These are phyloP conservation scores for Pagetopsis macropterus DNA, from an alignment of 2,797 vertebrate species.

Conservation along the genomic window DNA sequence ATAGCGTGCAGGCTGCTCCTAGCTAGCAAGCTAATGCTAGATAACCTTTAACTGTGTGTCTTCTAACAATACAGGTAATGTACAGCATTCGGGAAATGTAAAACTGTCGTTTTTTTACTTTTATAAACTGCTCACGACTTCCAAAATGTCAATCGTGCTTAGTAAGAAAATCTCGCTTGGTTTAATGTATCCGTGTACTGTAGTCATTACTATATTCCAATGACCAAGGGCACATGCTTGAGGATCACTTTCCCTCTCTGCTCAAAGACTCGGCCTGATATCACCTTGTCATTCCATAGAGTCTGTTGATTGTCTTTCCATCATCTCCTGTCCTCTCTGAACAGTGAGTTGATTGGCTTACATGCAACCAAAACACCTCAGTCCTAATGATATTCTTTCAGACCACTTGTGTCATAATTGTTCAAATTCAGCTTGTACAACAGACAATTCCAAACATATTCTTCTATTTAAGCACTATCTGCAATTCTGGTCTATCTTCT, in stretches of 20 bases:
- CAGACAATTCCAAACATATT: background rate
- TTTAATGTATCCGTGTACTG: background rate
- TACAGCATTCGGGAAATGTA: background rate
- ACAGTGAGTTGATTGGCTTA: background rate
- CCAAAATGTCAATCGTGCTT: background rate
- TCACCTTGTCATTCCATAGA: background rate
- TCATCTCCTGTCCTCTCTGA: background rate
- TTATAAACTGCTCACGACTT: background rate
- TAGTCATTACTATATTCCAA: background rate
- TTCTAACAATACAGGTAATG: background rate
- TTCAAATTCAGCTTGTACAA: background rate
- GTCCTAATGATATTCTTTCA: background rate
- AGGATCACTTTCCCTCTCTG: background rate
- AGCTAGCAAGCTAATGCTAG: constrained; percentile 12
- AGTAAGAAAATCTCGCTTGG: background rate
- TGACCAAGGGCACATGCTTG: background rate
- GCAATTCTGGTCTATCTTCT: background rate
- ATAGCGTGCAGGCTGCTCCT: constrained; percentile 8
- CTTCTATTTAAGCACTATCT: background rate
- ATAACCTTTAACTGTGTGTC: background rate
- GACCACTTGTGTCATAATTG: background rate
- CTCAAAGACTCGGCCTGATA: background rate
- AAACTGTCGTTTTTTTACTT: background rate
- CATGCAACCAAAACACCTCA: background rate
- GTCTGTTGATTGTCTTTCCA: background rate